A percentile compares a stretch with the other conserved stretches of the same genome.
Conservation (phyloP, 2,888 invertebrate genomes). For the Eupithecia vulgata region DNA sequence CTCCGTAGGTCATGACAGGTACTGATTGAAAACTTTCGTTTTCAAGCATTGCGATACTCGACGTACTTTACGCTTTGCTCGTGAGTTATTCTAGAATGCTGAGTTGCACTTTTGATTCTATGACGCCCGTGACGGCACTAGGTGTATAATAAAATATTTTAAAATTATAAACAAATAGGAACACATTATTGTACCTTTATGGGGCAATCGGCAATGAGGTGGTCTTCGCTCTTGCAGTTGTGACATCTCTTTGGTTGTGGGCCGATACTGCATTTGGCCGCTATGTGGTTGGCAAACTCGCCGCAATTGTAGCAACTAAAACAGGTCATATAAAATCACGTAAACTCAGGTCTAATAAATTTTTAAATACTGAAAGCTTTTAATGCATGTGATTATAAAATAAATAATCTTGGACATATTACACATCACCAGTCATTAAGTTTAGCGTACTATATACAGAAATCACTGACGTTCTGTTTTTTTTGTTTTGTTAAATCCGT, state of each 20-base stretch:
- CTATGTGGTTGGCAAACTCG: conserved; percentile 96
- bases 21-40: no score
- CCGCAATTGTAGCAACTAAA: conserved; percentile 96
- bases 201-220: conserved; percentile 95
- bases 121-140: no score
- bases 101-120: no score
- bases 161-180: background rate
- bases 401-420: no score
- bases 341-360: background rate
- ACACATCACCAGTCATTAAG: no score
- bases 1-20: no score
- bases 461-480: no score
- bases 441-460: no score
- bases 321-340: conserved; percentile 30
- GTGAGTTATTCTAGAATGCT: no score
- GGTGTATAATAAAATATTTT: background rate
- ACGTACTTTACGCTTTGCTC: no score
- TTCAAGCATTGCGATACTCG: no score
- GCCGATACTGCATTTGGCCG: conserved; percentile 93
- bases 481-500: no score
- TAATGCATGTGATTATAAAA: background rate
- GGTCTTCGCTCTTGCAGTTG: conserved; percentile 93
- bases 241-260: conserved; percentile 96
- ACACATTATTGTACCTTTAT: conserved; percentile 69
- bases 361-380: background rate